Evolutionary conservation across 1,140 invertebrate genomes (phyloP), one percentile per base, ranked within the genome.

Genomic region (Drosophila ficusphila): DNA sequence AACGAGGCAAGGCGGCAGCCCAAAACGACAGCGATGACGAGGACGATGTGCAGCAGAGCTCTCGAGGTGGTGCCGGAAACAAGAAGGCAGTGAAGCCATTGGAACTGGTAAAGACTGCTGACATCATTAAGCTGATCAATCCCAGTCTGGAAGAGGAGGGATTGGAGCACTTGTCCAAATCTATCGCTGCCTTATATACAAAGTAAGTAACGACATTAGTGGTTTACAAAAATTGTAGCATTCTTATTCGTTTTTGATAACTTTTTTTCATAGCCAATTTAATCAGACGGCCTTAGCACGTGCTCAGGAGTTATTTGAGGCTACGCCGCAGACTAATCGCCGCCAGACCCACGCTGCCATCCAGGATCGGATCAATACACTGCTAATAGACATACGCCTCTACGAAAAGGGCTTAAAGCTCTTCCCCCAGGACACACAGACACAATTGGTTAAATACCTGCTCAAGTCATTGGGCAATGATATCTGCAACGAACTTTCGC

Each of bases 391-490:
- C 88, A 94, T 97, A 25, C 94, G 94, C 68, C 92, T 98, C 14
- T 98, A 97, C 92, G 96, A 98, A 54, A 98, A 97, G 92, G 97
- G 96, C 4, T 92, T 97, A 0, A 97, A 97, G 62, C 70, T 93
- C 53, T 92, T 94, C 11, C 90, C 93, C 19, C 62, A 76, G 62
- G 91, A 94, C 41, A 91, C 94, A 39, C 95, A 97, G 90, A 31
- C 91, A 1, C 93, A 95, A 46, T 92, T 98, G 44, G 91, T 92
- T 0, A 97, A 97, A 90, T 97, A 98, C 92, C 91, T 98, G 18
- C 88, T 98, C 11, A 97, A 97, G 92, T 95, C 96, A 2, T 90
- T 97, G 38, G 96, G 96, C 33, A 94, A 95, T 44, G 97, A 98
- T 85, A 94, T 98, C 53, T 93, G 95, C n/a, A 96, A 95, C 71